phyloP scores from a whole-genome alignment of 2,113 vertebrate genomes.

The Maccullochella peelii region DNA sequence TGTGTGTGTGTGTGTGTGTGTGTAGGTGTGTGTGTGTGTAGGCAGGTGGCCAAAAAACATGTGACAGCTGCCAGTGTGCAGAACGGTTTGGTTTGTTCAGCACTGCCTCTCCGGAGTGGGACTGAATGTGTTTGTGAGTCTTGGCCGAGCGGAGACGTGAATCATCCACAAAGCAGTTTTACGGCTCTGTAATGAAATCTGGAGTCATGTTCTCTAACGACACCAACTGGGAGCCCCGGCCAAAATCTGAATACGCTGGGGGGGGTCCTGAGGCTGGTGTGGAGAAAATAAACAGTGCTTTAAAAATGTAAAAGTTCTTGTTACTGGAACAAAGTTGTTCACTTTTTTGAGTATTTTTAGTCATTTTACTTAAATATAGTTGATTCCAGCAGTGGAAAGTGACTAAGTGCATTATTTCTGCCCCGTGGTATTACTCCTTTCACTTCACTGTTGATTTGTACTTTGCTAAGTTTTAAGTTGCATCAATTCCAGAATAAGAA shows the following conservation, averaged over 20 bases:
- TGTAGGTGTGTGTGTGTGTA: not conserved
- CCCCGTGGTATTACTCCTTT: too few relatives aligned
- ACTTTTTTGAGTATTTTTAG: too few relatives aligned
- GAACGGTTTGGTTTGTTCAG: not conserved
- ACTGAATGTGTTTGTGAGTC: not conserved
- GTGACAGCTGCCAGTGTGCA: not conserved
- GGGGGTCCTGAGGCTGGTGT: not conserved
- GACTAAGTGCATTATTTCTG: too few relatives aligned
- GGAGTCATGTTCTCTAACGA: conserved; percentile 19
- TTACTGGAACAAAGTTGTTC: too few relatives aligned
- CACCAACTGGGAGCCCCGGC: not conserved
- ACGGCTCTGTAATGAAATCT: conserved; percentile 35
- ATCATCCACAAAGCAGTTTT: conserved; percentile 33
- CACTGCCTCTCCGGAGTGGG: not conserved
- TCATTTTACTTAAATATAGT: too few relatives aligned
- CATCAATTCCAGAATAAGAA: too few relatives aligned
- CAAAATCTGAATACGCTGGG: not conserved
- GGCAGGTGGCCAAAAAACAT: conserved; percentile 1
- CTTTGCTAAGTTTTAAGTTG: too few relatives aligned
- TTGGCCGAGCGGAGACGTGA: conserved; percentile 20
- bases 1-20: not conserved
- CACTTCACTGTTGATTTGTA: too few relatives aligned
- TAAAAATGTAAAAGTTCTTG: not conserved
- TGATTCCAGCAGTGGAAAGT: too few relatives aligned
- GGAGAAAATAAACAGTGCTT: not conserved